Percentiles rank a stretch among this genome's conserved stretches.
These are phyloP conservation scores for Philypnodon macrostomus DNA, from an alignment of 2,797 vertebrate genomes.

Conservation along the genomic window DNA sequence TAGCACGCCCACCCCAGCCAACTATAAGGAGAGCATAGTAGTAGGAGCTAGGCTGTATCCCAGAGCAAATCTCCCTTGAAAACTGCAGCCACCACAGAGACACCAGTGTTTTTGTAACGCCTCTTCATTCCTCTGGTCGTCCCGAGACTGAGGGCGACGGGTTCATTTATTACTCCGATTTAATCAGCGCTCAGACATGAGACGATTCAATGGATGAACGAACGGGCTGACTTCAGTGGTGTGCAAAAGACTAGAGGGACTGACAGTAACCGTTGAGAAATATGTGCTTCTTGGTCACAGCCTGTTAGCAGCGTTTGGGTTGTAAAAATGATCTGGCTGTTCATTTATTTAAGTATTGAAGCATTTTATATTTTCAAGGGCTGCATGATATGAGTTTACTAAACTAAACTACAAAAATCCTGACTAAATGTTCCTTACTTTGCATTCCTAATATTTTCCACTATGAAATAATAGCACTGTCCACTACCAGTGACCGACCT, in stretches of 20 bases:
- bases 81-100: conserved; percentile 16
- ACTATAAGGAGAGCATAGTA: conserved; percentile 13
- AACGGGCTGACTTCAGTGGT: neutral
- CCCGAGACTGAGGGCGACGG: neutral
- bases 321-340: neutral
- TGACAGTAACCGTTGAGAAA: neutral
- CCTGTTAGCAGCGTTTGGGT: neutral
- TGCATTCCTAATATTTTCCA: no score
- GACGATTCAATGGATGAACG: conserved; percentile 11
- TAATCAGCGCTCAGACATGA: conserved; percentile 28
- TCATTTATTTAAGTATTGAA: no score
- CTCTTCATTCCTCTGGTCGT: conserved; percentile 10
- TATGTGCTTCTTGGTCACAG: neutral
- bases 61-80: conserved; percentile 8
- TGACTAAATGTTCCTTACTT: no score
- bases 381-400: no score
- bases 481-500: no score
- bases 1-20: neutral
- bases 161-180: conserved; percentile 26
- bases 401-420: no score
- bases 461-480: no score
- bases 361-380: no score
- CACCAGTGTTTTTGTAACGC: conserved; percentile 13
- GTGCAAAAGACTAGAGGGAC: neutral
- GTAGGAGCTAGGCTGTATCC: conserved; percentile 30